phyloP scores from a whole-genome alignment of 2,113 vertebrate species.

The Bagarius yarrelli region DNA sequence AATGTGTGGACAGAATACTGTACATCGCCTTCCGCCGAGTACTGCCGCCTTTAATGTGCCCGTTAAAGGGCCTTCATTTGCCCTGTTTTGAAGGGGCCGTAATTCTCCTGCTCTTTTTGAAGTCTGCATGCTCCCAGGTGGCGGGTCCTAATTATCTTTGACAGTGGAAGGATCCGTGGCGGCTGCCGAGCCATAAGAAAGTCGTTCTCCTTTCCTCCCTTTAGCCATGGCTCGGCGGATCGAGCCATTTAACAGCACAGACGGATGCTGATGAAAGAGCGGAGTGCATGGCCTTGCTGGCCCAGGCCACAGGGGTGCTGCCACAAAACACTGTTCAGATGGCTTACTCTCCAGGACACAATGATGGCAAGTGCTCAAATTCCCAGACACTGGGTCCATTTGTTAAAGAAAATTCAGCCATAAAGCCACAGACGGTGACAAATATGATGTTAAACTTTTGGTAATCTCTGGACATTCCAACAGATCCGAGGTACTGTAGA shows the following conservation, averaged over 20 bases:
- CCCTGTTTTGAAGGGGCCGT: conserved; percentile 34
- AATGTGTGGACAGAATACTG: conserved; percentile 45
- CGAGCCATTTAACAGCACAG: conserved; percentile 45
- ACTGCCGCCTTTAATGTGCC: conserved; percentile 52
- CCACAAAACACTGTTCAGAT: conserved; percentile 18
- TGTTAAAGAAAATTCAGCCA: neutral
- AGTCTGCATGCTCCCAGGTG: conserved; percentile 53
- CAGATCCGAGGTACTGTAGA: neutral
- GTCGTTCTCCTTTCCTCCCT: conserved; percentile 26
- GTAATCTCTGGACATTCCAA: neutral
- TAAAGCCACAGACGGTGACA: neutral
- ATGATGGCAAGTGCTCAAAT: neutral
- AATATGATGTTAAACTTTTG: neutral
- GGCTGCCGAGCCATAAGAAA: conserved; percentile 17
- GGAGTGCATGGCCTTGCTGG: conserved; percentile 10
- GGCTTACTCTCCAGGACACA: conserved; percentile 29
- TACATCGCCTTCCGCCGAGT: conserved; percentile 36
- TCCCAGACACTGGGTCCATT: neutral
- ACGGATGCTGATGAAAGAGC: conserved; percentile 48
- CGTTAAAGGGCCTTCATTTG: conserved; percentile 46
- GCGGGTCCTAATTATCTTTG: conserved; percentile 57
- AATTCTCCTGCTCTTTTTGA: conserved; percentile 55
- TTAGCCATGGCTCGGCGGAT: conserved; percentile 24
- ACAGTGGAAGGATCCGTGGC: conserved; percentile 45
- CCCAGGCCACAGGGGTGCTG: conserved; percentile 24